phyloP scores from a whole-genome alignment of 2,888 invertebrate genomes.

The Sericinus montela region DNA sequence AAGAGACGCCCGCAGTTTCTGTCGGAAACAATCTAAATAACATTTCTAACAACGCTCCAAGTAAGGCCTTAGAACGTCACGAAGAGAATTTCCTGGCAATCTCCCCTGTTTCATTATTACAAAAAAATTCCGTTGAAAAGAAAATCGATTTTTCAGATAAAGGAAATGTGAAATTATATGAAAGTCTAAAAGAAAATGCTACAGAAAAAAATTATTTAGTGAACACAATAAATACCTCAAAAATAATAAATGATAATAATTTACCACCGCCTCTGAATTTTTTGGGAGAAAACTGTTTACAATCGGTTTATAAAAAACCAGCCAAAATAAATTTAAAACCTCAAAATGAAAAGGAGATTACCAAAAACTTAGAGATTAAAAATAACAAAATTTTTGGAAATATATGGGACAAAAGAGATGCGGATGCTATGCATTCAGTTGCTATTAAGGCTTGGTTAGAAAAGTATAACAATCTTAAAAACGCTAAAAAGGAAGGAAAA shows the following conservation, averaged over 20 bases:
- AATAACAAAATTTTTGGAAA: conserved; percentile 32
- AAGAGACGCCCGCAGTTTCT: conserved; percentile 51
- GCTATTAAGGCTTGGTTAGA: conserved; percentile 53
- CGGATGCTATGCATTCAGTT: conserved; percentile 36
- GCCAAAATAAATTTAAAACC: conserved; percentile 32
- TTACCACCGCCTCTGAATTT: conserved; percentile 41
- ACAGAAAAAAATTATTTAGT: conserved; percentile 20
- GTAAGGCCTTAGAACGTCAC: conserved; percentile 34
- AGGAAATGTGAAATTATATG: conserved; percentile 43
- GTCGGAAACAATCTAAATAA: conserved; percentile 70
- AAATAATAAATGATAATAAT: conserved; percentile 22
- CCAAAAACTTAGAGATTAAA: conserved; percentile 35
- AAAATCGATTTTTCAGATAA: conserved; percentile 37
- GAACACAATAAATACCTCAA: background rate
- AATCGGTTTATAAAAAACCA: conserved; percentile 44
- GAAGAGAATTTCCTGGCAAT: conserved; percentile 64
- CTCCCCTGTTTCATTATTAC: conserved; percentile 49
- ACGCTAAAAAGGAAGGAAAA: conserved; percentile 45
- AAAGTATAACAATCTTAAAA: conserved; percentile 50
- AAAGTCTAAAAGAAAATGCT: conserved; percentile 30
- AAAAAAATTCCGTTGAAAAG: conserved; percentile 38
- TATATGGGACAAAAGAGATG: conserved; percentile 53
- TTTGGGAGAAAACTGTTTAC: conserved; percentile 62
- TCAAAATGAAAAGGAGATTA: conserved; percentile 40
- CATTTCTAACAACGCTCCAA: conserved; percentile 37